These are phyloP conservation scores for Petrolisthes cinctipes DNA, from an alignment of 2,888 invertebrate genomes.

Conservation along the genomic window DNA sequence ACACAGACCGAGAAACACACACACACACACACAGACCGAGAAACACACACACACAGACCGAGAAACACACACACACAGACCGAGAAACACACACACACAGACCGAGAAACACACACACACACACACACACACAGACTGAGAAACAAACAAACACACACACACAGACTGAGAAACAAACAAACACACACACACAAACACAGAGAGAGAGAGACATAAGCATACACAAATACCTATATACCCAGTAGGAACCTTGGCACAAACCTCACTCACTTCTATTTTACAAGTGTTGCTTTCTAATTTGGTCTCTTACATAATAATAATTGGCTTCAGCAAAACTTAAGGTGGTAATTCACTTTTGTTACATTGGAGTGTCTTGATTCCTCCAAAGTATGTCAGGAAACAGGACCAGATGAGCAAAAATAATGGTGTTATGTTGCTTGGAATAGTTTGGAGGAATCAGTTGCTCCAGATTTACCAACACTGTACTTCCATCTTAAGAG, in stretches of 20 bases:
- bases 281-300: too few species aligned
- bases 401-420: too few species aligned
- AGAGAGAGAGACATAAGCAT: conserved; percentile 4
- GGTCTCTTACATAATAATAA: too few species aligned
- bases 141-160: background rate
- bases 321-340: too few species aligned
- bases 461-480: too few species aligned
- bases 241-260: background rate
- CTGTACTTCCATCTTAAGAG: too few species aligned
- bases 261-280: too few species aligned
- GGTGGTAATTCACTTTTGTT: too few species aligned
- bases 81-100: background rate
- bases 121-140: background rate
- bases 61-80: conserved; percentile 10
- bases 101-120: background rate
- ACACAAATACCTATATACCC: background rate
- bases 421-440: too few species aligned
- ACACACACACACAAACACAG: conserved; percentile 7
- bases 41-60: conserved; percentile 11
- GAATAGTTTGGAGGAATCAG: too few species aligned
- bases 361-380: too few species aligned
- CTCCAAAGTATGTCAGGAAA: too few species aligned
- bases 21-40: background rate
- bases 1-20: background rate
- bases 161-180: background rate